Base-by-base conservation (phyloP, 2,113 vertebrate species). In the Ibidorhyncha struthersii region DNA sequence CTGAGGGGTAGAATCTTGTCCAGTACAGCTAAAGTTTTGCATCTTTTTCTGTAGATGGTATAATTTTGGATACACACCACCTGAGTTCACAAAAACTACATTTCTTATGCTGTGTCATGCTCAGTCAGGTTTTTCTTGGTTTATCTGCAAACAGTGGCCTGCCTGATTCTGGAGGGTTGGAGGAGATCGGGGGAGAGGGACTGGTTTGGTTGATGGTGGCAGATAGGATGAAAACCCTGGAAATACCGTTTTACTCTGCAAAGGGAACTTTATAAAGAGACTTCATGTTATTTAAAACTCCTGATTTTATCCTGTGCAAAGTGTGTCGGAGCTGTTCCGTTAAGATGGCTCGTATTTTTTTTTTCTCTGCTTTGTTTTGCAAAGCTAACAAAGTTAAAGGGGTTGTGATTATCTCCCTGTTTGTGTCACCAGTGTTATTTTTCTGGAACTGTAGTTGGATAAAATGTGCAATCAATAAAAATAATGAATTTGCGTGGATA, bases 401-500 rank as follows among this genome's bases (percentile, higher is more conserved):
- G 32, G 53, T 38, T 40, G 27, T 6, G 3, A 32, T 50, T 45
- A 14, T 45, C 53, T 66, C 56, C 79, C 56, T 56, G 7, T 45
- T 55, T 80, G 38, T n/a, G 12, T 62, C 23, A 61, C 19, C 45
- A 12, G 50, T 18, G 30, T 38, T 87, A 4, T 15, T 86, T 83
- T 62, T 21, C 26, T 43, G 32, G 43, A 45, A 40, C 70, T 82
- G 19, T 18, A 41, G 6, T 26, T 52, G 53, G 76, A 2, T 56
- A 7, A 49, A 83, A 26, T 52, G 26, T 66, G 16, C 20, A 3
- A 36, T 59, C 73, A 63, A 2, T 17, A 29, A 62, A 30, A 29
- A 14, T 16, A 10, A 12, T 0, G 5, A 18, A 3, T 49, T 63
- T 53, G 21, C 58, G 5, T 15, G 45, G 58, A 3, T 50, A 1